A percentile compares a stretch with the other conserved stretches of the same genome.
phyloP scores from a whole-genome alignment of 2,113 vertebrate species.

The Hucho hucho region DNA sequence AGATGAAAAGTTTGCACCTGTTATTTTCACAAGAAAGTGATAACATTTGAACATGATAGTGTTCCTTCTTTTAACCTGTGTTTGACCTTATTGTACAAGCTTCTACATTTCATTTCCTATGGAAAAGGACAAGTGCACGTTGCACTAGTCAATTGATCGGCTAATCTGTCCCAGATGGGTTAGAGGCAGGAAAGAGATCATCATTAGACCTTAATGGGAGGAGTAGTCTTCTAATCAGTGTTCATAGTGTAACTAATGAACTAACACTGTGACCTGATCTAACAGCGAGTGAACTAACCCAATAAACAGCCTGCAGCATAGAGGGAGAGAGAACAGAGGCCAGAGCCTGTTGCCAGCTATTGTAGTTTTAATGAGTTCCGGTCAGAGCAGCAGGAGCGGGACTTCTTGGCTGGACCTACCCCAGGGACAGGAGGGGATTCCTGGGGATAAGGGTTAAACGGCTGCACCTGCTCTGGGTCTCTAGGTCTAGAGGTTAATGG shows the following conservation, averaged over 20 bases:
- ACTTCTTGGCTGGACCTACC: not conserved
- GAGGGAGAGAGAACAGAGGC: not conserved
- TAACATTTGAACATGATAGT: too few species aligned
- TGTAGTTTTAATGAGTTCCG: conserved; percentile 1
- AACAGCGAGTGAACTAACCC: not conserved
- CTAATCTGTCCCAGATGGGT: too few species aligned
- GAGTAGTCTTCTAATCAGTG: too few species aligned
- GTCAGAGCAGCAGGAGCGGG: not conserved
- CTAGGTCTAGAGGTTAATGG: not conserved
- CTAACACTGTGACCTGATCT: not conserved
- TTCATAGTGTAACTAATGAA: not conserved
- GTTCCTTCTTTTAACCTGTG: too few species aligned
- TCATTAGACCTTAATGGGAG: too few species aligned
- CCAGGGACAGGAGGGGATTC: not conserved
- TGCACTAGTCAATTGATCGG: too few species aligned
- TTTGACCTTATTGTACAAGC: too few species aligned
- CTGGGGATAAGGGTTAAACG: not conserved
- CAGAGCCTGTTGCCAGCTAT: conserved; percentile 1
- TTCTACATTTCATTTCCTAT: too few species aligned
- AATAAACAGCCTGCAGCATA: not conserved
- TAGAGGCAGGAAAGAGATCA: too few species aligned
- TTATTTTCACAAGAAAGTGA: too few species aligned
- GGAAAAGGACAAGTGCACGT: too few species aligned
- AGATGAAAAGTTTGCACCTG: too few species aligned
- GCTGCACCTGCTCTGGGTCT: conserved; percentile 28